Base-by-base conservation (phyloP, 2,888 invertebrate species). In the Andrena praecox region DNA sequence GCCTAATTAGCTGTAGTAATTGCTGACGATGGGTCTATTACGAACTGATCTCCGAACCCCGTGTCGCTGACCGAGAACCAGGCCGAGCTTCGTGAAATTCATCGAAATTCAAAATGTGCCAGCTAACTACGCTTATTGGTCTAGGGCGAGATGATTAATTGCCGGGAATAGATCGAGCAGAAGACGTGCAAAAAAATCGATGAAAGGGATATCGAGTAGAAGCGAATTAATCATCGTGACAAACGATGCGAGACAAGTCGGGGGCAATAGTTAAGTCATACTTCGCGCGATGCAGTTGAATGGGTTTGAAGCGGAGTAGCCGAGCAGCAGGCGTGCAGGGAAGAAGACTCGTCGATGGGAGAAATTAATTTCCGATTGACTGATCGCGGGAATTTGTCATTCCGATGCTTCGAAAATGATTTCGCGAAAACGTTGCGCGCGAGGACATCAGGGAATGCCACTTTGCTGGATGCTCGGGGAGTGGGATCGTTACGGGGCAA, bases 351-450 rank as follows among this genome's bases (percentile, higher is more conserved):
- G n/a, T 27, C 60, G 42, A 33, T 42, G 52, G 33, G 24, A 52
- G 68, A 84, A 79, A 76, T 84, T 79, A 76, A 75, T 82, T 72
- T 79, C 50, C 82, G 64, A 76, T 79, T 76, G 70, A 27, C 42
- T 63, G 33, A 66, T 52, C 59, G 35, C 66, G 54, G 68, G 31
- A 72, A 35, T 75, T 64, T 31, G 73, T 48, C 64, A n/a, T 72
- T 33, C 35, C 0, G 16, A 8, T 33, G 1, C 2, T 10, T 27
- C 29, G 31, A 8, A 2, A 6, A 60, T 35, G 54, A 80, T 66
- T 74, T 54, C 24, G 31, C 6, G 68, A 31, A 71, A 80, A 52
- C 16, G 35, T 31, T 56, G 20, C 31, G 63, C 63, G 70, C 54
- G 66, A 80, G 69, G 54, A 60, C 74, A 63, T 73, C 72, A 62